phyloP scores from a whole-genome alignment of 1,140 invertebrate genomes.

The Solenopsis fugax region DNA sequence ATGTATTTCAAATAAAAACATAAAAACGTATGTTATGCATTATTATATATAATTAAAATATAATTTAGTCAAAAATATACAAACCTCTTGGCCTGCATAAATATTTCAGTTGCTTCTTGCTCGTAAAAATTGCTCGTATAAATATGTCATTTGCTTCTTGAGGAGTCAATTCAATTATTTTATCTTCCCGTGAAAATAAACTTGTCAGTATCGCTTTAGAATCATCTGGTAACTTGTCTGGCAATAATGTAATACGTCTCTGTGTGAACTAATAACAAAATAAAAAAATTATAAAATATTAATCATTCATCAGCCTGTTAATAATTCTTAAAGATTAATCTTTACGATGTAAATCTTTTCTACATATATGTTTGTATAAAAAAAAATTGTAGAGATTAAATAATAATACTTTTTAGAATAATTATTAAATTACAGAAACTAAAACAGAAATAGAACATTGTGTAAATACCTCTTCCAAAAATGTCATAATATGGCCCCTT shows the following conservation, averaged over 20 bases:
- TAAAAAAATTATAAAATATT: slow-evolving; percentile 64
- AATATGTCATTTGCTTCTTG: slow-evolving; percentile 94
- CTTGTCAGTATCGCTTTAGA: slow-evolving; percentile 89
- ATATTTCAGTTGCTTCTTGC: too few species aligned
- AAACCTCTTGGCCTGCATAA: slow-evolving; percentile 89
- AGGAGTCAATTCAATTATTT: slow-evolving; percentile 90
- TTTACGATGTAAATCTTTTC: too few species aligned
- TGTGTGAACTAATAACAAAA: slow-evolving; percentile 88
- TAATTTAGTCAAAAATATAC: slow-evolving; percentile 59
- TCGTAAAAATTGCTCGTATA: slow-evolving; percentile 91
- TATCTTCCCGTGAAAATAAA: slow-evolving; percentile 88
- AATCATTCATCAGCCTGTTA: not conserved
- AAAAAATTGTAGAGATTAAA: slow-evolving; percentile 5
- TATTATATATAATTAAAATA: slow-evolving; percentile 12
- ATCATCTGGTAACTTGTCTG: slow-evolving; percentile 90
- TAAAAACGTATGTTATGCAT: slow-evolving; percentile 8
- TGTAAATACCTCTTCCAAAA: slow-evolving; percentile 88
- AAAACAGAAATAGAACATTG: not conserved
- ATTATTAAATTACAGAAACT: slow-evolving; percentile 1
- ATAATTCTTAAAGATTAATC: too few species aligned
- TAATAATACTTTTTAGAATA: not conserved
- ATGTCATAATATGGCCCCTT: slow-evolving; percentile 88
- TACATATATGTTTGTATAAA: not conserved
- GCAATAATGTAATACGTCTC: slow-evolving; percentile 92
- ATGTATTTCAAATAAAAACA: too few species aligned